Conservation (phyloP, 2,113 vertebrate genomes). For the Dissostichus mawsoni region DNA sequence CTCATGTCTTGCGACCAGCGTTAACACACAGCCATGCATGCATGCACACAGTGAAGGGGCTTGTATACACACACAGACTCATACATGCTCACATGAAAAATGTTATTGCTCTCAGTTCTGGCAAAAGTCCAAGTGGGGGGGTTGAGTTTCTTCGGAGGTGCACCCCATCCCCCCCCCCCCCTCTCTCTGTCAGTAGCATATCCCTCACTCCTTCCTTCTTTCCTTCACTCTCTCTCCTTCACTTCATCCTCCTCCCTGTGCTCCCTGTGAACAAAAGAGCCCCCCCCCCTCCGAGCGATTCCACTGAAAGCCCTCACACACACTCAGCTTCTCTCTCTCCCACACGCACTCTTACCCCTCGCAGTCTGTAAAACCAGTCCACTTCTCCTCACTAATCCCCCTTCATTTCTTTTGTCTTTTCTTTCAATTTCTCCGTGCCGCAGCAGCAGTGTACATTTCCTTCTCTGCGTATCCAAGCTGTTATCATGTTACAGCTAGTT, state of each 20-base stretch:
- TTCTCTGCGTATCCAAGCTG: slow-evolving; percentile 56
- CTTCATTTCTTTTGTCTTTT: slow-evolving; percentile 67
- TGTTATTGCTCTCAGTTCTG: slow-evolving; percentile 81
- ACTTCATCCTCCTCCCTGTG: slow-evolving; percentile 54
- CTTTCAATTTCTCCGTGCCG: slow-evolving; percentile 40
- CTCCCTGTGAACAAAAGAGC: slow-evolving; percentile 76
- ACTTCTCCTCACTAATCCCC: slow-evolving; percentile 63
- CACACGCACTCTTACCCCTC: slow-evolving; percentile 65
- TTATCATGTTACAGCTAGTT: slow-evolving; percentile 75
- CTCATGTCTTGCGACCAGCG: slow-evolving; percentile 35
- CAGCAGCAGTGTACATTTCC: slow-evolving; percentile 61
- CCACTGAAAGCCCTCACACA: slow-evolving; percentile 75
- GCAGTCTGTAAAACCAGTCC: slow-evolving; percentile 67
- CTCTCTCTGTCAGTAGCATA: slow-evolving; percentile 53
- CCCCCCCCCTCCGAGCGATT: slow-evolving; percentile 54
- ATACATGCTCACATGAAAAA: slow-evolving; percentile 73
- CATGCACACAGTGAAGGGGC: slow-evolving; percentile 55
- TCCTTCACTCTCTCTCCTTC: slow-evolving; percentile 37
- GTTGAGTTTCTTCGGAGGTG: slow-evolving; percentile 80
- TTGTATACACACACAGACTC: slow-evolving; percentile 51
- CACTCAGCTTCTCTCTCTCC: slow-evolving; percentile 64
- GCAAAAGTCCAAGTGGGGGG: slow-evolving; percentile 77
- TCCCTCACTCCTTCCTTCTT: slow-evolving; percentile 59
- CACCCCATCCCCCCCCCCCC: not conserved
- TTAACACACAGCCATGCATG: slow-evolving; percentile 52